A percentile compares a stretch with the other conserved stretches of the same genome.
phyloP scores from a whole-genome alignment of 1,140 invertebrate species.

The Fopius arisanus region DNA sequence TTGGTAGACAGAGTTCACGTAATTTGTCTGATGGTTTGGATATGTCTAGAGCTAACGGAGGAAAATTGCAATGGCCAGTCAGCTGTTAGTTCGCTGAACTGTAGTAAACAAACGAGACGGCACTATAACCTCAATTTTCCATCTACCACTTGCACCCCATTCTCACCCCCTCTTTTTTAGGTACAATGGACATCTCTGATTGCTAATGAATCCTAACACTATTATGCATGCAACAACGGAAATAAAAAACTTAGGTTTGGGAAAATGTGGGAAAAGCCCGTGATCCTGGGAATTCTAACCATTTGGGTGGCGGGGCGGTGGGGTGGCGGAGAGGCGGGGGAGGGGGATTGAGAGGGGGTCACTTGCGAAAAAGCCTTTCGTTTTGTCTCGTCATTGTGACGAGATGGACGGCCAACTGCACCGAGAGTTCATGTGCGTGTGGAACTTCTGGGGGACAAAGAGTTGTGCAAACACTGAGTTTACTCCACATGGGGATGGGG shows the following conservation, averaged over 20 bases:
- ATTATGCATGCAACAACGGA: conserved; percentile 63
- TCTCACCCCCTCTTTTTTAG: neutral
- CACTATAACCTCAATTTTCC: neutral
- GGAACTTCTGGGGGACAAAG: conserved; percentile 53
- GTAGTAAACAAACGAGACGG: conserved; percentile 35
- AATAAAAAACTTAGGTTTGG: conserved; percentile 54
- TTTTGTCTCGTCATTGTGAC: conserved; percentile 18
- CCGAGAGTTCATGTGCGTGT: conserved; percentile 17
- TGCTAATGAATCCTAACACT: conserved; percentile 67
- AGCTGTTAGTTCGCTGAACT: conserved; percentile 23
- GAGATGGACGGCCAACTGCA: neutral
- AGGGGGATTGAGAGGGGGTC: conserved; percentile 14
- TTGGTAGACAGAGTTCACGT: conserved; percentile 6
- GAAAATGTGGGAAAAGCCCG: conserved; percentile 10
- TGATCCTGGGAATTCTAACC: neutral
- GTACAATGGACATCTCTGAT: conserved; percentile 59
- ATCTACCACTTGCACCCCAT: neutral
- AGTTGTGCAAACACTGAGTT: conserved; percentile 61
- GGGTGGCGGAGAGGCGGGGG: neutral
- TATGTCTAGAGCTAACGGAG: conserved; percentile 1
- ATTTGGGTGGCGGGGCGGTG: neutral
- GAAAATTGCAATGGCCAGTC: conserved; percentile 27
- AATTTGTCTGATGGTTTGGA: neutral
- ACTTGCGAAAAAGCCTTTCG: conserved; percentile 12
- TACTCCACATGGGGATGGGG: conserved; percentile 35